phyloP scores from a whole-genome alignment of 2,797 vertebrate genomes.

The Pogoniulus pusillus region DNA sequence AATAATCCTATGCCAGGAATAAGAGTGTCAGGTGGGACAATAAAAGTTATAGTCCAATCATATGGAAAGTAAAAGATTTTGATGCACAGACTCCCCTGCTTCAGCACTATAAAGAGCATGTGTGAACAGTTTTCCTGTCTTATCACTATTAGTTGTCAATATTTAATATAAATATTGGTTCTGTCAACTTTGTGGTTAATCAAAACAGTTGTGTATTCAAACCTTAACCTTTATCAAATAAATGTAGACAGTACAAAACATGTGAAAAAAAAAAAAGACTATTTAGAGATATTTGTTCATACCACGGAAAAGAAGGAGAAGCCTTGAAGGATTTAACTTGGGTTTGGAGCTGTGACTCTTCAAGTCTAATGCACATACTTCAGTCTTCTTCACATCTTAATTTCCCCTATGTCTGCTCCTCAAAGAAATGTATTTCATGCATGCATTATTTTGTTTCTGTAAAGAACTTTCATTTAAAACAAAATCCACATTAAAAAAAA shows the following conservation, averaged over 20 bases:
- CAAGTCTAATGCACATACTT: not conserved
- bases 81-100: not conserved
- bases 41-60: not conserved
- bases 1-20: constrained; percentile 6
- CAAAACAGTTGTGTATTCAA: not conserved
- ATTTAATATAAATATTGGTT: not conserved
- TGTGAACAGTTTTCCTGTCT: not conserved
- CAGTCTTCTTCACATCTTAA: not conserved
- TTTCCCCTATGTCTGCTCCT: not conserved
- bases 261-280: not conserved
- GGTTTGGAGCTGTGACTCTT: not conserved
- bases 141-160: not conserved
- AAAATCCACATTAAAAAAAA: not conserved
- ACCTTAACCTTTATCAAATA: not conserved
- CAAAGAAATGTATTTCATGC: not conserved
- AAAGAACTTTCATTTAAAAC: not conserved
- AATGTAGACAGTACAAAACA: not conserved
- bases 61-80: not conserved
- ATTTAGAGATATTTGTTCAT: not conserved
- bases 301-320: not conserved
- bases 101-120: not conserved
- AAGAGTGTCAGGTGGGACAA: not conserved
- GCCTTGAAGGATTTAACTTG: not conserved
- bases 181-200: not conserved
- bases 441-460: not conserved